These are phyloP conservation scores for Daphoenositta chrysoptera DNA, from an alignment of 2,113 vertebrate species.

Conservation along the genomic window DNA sequence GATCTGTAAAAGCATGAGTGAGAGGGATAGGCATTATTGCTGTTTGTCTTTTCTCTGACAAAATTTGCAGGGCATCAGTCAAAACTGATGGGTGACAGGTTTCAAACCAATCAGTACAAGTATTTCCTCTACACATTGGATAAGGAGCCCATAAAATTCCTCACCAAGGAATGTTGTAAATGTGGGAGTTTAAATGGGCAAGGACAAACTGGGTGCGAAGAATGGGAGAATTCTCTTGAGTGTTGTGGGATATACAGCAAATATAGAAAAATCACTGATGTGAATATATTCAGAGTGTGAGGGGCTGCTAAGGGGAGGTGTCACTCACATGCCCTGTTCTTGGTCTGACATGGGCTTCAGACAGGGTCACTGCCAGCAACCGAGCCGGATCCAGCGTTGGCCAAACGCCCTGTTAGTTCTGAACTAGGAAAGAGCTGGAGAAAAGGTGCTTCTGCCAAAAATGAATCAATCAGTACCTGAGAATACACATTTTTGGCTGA, in stretches of 20 bases:
- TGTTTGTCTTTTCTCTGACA: not conserved
- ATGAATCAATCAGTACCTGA: not conserved
- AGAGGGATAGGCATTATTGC: not conserved
- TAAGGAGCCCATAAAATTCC: not conserved
- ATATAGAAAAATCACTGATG: not conserved
- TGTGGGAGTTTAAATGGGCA: accelerated
- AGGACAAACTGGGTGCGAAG: not conserved
- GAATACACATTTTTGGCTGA: not conserved
- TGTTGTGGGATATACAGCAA: not conserved
- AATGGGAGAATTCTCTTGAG: not conserved
- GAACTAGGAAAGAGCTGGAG: not conserved
- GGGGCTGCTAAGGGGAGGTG: not conserved
- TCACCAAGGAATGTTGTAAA: not conserved
- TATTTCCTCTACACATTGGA: not conserved
- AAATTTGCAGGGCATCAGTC: not conserved
- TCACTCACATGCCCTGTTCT: not conserved
- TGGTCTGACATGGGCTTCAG: accelerated
- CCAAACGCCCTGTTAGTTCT: not conserved
- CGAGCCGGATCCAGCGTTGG: accelerated
- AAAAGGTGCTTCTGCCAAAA: not conserved
- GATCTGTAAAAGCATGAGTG: not conserved
- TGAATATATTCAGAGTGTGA: not conserved
- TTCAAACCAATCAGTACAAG: not conserved
- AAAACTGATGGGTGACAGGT: not conserved
- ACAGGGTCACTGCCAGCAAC: not conserved